A percentile compares a stretch with the other conserved stretches of the same genome.
Conservation (phyloP, 2,888 invertebrate species). For the Eremobia ochroleuca region DNA sequence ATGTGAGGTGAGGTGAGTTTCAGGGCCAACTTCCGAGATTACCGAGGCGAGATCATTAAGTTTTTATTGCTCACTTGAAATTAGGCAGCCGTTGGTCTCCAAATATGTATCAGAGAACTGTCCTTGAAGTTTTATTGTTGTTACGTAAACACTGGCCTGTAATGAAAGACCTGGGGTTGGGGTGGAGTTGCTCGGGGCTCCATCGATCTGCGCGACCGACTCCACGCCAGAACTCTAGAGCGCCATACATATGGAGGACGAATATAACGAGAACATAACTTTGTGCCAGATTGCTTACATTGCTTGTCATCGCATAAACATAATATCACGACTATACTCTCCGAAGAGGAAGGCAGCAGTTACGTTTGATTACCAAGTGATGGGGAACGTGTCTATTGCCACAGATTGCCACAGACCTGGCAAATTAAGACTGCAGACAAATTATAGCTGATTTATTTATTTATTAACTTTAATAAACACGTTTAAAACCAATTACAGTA, state of each 20-base stretch:
- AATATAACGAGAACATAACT: too few relatives aligned
- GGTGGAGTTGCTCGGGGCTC: neutral
- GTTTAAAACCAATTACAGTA: neutral
- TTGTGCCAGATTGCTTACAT: neutral
- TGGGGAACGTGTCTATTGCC: neutral
- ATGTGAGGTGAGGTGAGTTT: neutral
- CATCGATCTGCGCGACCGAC: constrained; percentile 31
- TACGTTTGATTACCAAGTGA: neutral
- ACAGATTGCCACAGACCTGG: neutral
- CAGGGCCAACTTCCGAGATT: neutral
- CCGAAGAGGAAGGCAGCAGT: neutral
- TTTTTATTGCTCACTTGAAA: neutral
- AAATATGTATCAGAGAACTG: neutral
- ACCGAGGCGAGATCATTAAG: neutral
- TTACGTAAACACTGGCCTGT: neutral
- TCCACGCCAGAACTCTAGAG: neutral
- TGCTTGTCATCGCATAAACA: neutral
- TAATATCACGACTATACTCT: too few relatives aligned
- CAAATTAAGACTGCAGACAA: neutral
- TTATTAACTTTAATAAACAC: neutral
- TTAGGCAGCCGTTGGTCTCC: neutral
- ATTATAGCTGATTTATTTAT: neutral
- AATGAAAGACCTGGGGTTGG: neutral
- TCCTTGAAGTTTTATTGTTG: neutral
- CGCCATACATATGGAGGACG: neutral